phyloP scores from a whole-genome alignment of 2,888 invertebrate genomes.

The Acleris sparsana region DNA sequence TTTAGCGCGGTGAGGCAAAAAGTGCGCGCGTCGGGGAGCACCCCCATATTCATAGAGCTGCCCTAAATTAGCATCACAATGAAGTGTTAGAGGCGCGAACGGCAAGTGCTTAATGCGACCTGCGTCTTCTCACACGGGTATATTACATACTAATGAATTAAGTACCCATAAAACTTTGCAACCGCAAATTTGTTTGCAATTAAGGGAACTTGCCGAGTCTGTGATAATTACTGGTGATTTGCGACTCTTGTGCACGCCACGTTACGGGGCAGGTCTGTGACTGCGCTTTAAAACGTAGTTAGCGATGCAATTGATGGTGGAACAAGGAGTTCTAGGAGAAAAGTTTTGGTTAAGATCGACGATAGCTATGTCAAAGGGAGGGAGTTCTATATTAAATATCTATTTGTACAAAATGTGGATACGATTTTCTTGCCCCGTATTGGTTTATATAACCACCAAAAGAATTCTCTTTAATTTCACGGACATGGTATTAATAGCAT shows the following conservation, averaged over 20 bases:
- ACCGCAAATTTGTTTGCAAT: constrained; percentile 67
- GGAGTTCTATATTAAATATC: too few species aligned
- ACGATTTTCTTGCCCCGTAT: too few species aligned
- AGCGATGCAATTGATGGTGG: constrained; percentile 19
- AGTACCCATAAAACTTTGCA: constrained; percentile 66
- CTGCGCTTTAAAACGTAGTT: constrained; percentile 27
- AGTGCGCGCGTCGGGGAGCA: constrained; percentile 71
- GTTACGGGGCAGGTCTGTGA: constrained; percentile 8
- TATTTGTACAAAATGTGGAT: too few species aligned
- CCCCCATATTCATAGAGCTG: constrained; percentile 80
- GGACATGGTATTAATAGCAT: too few species aligned
- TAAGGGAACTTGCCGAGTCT: constrained; percentile 48
- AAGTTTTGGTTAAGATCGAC: neutral
- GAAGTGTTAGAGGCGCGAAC: constrained; percentile 75
- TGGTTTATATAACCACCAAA: too few species aligned
- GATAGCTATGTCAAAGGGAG: neutral
- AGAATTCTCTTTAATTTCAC: too few species aligned
- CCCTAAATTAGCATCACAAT: constrained; percentile 82
- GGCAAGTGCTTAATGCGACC: constrained; percentile 75
- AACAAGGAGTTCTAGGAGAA: constrained; percentile 3
- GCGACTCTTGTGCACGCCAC: constrained; percentile 24
- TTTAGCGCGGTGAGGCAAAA: constrained; percentile 79
- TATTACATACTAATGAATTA: constrained; percentile 76
- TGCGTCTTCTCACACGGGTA: constrained; percentile 73
- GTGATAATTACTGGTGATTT: constrained; percentile 55